Evolutionary conservation across 2,888 invertebrate genomes (phyloP), one percentile per base, ranked within the genome.

Genomic region (Hyalella azteca): DNA sequence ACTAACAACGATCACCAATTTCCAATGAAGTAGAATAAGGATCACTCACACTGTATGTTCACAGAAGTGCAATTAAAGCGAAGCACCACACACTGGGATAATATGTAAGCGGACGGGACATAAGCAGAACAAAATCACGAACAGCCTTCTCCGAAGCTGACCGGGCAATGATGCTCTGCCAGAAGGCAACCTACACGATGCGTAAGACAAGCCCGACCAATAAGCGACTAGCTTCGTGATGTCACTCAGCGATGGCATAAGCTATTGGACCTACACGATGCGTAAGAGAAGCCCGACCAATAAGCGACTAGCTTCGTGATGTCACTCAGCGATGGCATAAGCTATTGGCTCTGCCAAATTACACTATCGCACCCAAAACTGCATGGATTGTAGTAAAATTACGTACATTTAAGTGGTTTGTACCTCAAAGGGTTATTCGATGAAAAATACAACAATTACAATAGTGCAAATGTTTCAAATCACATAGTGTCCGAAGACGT

Each of bases 251-350:
- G 54, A 22, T n/a, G n/a, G n/a, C n/a, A n/a, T n/a, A n/a, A n/a
- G n/a, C n/a, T n/a, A n/a, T n/a, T n/a, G n/a, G n/a, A 54, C 54
- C 54, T 54, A 29, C 54, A 54, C 54, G 54, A 54, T 54, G 54
- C 54, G 54, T 54, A 22, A 54, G 54, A n/a, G 54, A 22, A 26
- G 26, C 54, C 29, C 49, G n/a, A 54, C 66, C 66, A 66, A 66
- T 36, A 15, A 66, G 66, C 32, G 66, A 19, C 66, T 36, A 36
- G 66, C 15, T 15, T 29, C 36, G 36, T 66, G 66, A 66, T 66
- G 66, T 66, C 66, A 66, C 66, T 66, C 66, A n/a, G n/a, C n/a
- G n/a, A n/a, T 26, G 26, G 54, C 26, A 11, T 11, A 26, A 22
- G 22, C 54, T 54, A 54, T 54, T 54, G 54, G 54, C 54, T 54